Conservation (phyloP, 2,113 vertebrate genomes). For the Progne subis region DNA sequence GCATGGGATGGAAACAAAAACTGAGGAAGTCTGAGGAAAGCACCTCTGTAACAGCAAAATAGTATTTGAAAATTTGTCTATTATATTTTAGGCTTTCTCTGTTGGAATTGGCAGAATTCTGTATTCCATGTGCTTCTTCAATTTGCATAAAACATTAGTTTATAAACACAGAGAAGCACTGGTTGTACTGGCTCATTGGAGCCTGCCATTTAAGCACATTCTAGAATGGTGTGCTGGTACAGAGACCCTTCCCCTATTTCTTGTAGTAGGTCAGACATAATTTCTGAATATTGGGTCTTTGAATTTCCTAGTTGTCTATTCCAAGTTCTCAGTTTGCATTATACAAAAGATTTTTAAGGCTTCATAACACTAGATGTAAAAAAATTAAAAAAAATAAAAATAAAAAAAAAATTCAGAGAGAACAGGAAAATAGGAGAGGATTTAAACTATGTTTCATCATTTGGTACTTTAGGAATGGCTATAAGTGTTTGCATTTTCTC, state of each 20-base stretch:
- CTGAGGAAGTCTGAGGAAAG: neutral
- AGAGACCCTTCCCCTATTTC: neutral
- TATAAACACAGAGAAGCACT: neutral
- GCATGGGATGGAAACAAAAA: neutral
- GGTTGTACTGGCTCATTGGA: neutral
- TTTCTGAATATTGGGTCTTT: neutral
- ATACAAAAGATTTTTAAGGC: neutral
- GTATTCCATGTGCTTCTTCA: neutral
- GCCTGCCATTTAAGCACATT: neutral
- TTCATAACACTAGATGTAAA: neutral
- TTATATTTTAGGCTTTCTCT: neutral
- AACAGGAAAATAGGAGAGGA: neutral
- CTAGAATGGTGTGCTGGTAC: neutral
- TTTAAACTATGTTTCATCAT: neutral
- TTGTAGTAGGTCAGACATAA: neutral
- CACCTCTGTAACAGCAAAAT: neutral
- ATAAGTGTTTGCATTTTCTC: neutral
- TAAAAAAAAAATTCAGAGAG: neutral
- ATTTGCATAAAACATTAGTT: neutral
- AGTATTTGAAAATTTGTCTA: neutral
- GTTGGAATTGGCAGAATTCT: neutral
- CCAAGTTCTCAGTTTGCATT: neutral
- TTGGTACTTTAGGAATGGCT: neutral
- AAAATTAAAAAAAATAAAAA: too few species aligned
- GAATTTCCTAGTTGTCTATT: neutral